Percentiles rank a stretch among this genome's conserved stretches.
These are phyloP conservation scores for Meandrina meandrites DNA, from an alignment of 92 coral and sea anemone genomes.

Conservation along the genomic window DNA sequence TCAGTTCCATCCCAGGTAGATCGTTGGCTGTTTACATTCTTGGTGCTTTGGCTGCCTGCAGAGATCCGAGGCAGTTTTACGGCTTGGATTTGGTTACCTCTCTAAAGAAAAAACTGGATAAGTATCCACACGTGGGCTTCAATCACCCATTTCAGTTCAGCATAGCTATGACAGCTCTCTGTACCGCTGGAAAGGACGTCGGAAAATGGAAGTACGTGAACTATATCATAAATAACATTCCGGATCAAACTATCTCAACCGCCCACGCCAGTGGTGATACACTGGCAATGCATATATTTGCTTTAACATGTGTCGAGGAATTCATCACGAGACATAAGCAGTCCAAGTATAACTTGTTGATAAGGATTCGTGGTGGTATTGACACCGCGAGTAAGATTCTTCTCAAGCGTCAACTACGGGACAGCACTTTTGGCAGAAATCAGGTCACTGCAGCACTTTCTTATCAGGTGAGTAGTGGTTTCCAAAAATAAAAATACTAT, in stretches of 20 bases:
- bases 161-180: conserved; percentile 68
- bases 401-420: neutral
- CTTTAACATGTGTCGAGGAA: conserved; percentile 67
- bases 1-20: conserved; percentile 50
- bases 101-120: conserved; percentile 40
- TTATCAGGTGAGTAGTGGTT: neutral
- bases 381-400: neutral
- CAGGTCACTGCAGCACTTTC: conserved; percentile 19
- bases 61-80: conserved; percentile 64
- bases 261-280: conserved; percentile 52
- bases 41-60: conserved; percentile 64
- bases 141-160: conserved; percentile 75
- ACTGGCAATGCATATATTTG: conserved; percentile 69
- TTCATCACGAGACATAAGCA: neutral
- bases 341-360: neutral
- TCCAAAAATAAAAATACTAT: too few relatives aligned
- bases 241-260: neutral
- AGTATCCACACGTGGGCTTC: conserved; percentile 49
- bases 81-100: conserved; percentile 53
- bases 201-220: neutral
- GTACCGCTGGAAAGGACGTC: conserved; percentile 55
- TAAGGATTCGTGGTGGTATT: neutral
- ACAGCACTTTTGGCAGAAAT: conserved; percentile 12
- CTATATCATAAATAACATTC: neutral
- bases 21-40: conserved; percentile 70